Conservation (phyloP, 2,113 vertebrate genomes). For the Aegotheles bennettii region DNA sequence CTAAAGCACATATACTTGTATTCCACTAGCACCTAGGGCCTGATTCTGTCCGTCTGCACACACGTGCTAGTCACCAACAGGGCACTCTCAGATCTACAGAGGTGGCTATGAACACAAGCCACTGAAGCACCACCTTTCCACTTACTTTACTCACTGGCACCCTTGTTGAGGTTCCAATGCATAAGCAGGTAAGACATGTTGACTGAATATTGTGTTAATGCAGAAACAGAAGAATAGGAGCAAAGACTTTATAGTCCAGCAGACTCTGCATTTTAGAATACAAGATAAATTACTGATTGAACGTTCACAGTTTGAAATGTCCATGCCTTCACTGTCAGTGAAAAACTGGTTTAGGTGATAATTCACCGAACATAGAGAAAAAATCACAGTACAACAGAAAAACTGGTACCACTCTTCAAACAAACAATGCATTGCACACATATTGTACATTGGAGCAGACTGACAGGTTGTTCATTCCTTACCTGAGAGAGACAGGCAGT, state of each 20-base stretch:
- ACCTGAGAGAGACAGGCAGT: conserved; percentile 94
- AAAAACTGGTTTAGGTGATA: not conserved
- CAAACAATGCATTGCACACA: not conserved
- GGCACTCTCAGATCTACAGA: not conserved
- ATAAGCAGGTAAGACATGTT: not conserved
- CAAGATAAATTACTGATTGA: not conserved
- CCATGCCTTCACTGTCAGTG: not conserved
- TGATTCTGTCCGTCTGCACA: not conserved
- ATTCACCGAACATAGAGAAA: not conserved
- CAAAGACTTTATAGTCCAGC: not conserved
- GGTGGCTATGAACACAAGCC: not conserved
- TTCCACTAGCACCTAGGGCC: not conserved
- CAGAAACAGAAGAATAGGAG: not conserved
- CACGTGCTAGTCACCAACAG: not conserved
- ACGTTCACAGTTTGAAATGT: not conserved
- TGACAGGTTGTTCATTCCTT: conserved; percentile 16
- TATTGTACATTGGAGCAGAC: not conserved
- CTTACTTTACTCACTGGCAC: not conserved
- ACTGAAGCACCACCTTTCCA: not conserved
- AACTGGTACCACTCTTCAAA: not conserved
- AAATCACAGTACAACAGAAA: not conserved
- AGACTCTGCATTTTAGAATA: not conserved
- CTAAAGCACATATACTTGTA: not conserved
- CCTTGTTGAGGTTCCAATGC: not conserved
- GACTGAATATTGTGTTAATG: not conserved